Evolutionary conservation across 53 echinoderm and acorn worm genomes (phyloP).

Genomic region (Echinometra lucunter): DNA sequence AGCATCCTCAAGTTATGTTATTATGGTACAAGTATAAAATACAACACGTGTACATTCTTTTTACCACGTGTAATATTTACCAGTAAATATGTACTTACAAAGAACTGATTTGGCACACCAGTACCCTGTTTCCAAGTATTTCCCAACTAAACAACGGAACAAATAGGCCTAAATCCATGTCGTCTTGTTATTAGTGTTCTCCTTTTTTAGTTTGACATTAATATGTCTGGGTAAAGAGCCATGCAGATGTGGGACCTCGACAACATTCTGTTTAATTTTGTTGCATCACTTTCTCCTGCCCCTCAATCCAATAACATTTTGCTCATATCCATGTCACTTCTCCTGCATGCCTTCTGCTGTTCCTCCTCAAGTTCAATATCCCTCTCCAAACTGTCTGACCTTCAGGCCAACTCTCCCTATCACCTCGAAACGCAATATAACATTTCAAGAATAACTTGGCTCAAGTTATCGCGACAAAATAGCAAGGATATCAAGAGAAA

Average conservation of each 20-base stretch:
- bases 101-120: not conserved
- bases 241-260: not conserved
- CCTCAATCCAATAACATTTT: not conserved
- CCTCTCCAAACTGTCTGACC: conserved; percentile 9
- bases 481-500: conserved; percentile 43
- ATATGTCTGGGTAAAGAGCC: not conserved
- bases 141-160: no score
- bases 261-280: not conserved
- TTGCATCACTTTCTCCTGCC: not conserved
- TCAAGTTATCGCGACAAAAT: conserved; percentile 36
- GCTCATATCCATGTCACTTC: not conserved
- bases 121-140: no score
- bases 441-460: conserved; percentile 58
- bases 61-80: not conserved
- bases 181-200: no score
- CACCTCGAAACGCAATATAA: not conserved
- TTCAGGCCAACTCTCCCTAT: conserved; percentile 10
- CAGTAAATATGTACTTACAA: not conserved
- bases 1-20: not conserved
- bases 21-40: not conserved
- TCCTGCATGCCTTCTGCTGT: not conserved
- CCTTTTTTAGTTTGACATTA: no score
- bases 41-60: not conserved
- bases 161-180: no score
- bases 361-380: conserved; percentile 26